phyloP scores from a whole-genome alignment of 1,140 invertebrate species.

The Eciton burchellii region DNA sequence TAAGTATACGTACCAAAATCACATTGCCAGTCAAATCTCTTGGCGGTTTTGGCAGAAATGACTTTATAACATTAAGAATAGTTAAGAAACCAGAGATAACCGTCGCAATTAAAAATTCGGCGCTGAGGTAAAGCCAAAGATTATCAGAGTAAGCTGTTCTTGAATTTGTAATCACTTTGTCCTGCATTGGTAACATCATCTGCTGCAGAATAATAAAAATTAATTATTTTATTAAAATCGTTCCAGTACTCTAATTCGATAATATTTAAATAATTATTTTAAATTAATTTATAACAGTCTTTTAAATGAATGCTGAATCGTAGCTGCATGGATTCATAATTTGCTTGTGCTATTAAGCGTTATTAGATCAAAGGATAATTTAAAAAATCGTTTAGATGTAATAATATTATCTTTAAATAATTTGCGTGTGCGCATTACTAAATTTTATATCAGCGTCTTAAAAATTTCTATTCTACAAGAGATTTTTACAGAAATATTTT shows the following conservation, averaged over 20 bases:
- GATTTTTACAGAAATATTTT: neutral
- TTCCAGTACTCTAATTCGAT: neutral
- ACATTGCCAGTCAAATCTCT: slow-evolving; percentile 79
- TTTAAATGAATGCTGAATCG: neutral
- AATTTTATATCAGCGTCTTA: neutral
- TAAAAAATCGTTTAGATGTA: too few relatives aligned
- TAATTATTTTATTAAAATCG: neutral
- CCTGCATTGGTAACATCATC: slow-evolving; percentile 74
- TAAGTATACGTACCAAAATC: slow-evolving; percentile 77
- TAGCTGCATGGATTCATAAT: neutral
- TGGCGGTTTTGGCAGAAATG: slow-evolving; percentile 80
- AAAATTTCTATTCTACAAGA: neutral
- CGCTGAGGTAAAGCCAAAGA: slow-evolving; percentile 78
- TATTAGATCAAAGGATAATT: neutral
- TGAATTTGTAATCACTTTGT: slow-evolving; percentile 63
- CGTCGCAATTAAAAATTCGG: slow-evolving; percentile 78
- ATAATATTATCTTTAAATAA: too few relatives aligned
- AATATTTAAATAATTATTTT: neutral
- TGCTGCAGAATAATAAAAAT: slow-evolving; percentile 65
- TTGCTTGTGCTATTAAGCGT: too few relatives aligned
- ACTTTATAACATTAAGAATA: slow-evolving; percentile 76
- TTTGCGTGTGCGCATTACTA: neutral
- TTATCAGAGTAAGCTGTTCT: slow-evolving; percentile 66
- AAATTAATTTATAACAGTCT: neutral
- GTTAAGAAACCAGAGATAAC: slow-evolving; percentile 72